Conservation (phyloP, 2,113 vertebrate species). For the Lophotis ruficrista region DNA sequence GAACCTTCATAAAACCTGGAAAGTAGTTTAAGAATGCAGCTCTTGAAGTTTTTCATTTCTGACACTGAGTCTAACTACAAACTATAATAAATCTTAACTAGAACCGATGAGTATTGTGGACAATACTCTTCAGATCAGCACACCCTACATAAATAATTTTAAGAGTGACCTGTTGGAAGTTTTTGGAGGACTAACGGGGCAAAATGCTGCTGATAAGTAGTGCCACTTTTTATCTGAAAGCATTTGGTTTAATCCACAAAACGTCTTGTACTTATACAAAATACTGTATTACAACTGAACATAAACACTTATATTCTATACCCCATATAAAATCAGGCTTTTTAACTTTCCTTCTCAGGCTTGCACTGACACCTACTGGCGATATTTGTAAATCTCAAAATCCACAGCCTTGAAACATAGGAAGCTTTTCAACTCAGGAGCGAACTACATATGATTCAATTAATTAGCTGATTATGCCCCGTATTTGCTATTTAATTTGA, state of each 20-base stretch:
- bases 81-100: neutral
- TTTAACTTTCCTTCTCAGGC: neutral
- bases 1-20: neutral
- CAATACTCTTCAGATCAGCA: neutral
- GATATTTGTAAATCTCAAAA: neutral
- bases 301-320: fast-evolving
- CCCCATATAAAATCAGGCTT: fast-evolving
- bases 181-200: neutral
- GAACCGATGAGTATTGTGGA: fast-evolving
- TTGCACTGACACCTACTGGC: conserved; percentile 52
- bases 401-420: fast-evolving
- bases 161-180: neutral
- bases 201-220: neutral
- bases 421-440: neutral
- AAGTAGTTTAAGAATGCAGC: neutral
- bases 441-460: neutral
- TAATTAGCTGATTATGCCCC: neutral
- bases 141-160: neutral
- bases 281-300: neutral
- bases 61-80: neutral
- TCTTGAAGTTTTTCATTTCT: neutral
- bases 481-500: neutral
- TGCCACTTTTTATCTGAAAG: neutral
- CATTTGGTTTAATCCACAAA: neutral
- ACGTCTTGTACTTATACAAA: neutral